Conservation (phyloP, 1,140 invertebrate species). For the Galendromus occidentalis region DNA sequence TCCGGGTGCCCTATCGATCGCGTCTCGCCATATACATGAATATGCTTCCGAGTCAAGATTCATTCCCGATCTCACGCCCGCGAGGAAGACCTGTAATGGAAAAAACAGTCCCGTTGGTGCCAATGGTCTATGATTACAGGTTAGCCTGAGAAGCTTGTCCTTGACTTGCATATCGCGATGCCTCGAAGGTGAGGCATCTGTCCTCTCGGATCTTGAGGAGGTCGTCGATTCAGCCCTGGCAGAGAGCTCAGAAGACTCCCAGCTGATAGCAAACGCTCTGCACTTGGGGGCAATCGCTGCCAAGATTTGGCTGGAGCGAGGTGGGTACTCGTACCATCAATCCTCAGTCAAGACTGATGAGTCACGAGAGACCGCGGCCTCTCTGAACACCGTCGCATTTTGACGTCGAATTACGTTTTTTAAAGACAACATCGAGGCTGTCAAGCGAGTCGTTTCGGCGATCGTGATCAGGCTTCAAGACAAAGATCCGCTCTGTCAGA, state of each 20-base stretch:
- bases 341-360: no score
- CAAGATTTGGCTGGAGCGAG: not conserved
- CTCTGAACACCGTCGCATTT: no score
- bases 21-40: no score
- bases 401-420: no score
- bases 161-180: not conserved
- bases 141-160: not conserved
- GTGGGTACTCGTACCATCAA: not conserved
- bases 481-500: conserved; percentile 1
- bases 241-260: not conserved
- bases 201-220: not conserved
- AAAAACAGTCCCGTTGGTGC: no score
- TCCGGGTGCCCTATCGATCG: no score
- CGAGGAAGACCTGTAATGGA: no score
- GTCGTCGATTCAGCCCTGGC: not conserved
- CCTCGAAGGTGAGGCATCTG: not conserved
- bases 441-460: not conserved
- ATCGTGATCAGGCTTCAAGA: not conserved
- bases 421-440: not conserved
- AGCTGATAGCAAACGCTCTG: not conserved
- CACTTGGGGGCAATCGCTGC: not conserved
- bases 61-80: no score
- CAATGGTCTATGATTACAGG: not conserved
- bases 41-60: no score
- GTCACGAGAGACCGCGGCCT: no score